Conservation (phyloP, 2,888 invertebrate species). For the Nomada fabriciana region DNA sequence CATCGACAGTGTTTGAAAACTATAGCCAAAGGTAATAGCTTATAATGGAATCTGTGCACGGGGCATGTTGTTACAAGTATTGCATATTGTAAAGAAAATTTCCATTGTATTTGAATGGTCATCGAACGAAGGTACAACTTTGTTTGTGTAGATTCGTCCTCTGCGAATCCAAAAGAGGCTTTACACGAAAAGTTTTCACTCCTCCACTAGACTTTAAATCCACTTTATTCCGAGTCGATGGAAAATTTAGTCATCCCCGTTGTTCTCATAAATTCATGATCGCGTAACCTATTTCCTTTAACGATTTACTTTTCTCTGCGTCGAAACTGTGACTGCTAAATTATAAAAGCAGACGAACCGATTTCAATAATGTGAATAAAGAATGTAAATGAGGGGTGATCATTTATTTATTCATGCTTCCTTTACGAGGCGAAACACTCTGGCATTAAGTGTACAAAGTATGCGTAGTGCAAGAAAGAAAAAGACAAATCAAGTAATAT, state of each 20-base stretch:
- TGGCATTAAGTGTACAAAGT: too few species aligned
- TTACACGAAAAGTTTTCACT: constrained; percentile 17
- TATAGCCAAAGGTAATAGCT: too few species aligned
- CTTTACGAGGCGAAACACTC: too few species aligned
- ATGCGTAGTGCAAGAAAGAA: too few species aligned
- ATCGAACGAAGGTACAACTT: constrained; percentile 4
- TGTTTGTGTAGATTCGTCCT: constrained; percentile 20
- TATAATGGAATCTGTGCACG: too few species aligned
- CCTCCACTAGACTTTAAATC: constrained; percentile 27
- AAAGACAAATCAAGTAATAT: too few species aligned
- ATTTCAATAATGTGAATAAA: not conserved
- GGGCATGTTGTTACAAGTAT: too few species aligned
- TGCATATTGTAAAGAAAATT: not conserved
- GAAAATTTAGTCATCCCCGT: constrained; percentile 53
- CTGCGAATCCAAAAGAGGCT: constrained; percentile 36
- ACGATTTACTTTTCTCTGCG: not conserved
- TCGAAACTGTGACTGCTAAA: too few species aligned
- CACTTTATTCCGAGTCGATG: constrained; percentile 47
- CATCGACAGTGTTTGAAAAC: too few species aligned
- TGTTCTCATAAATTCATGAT: constrained; percentile 49
- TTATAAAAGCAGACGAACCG: not conserved
- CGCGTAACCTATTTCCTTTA: constrained; percentile 1
- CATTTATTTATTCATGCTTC: too few species aligned
- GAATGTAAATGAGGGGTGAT: too few species aligned
- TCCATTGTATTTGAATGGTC: not conserved